Conservation (phyloP, 1,140 invertebrate species). For the Dendrolimus kikuchii region DNA sequence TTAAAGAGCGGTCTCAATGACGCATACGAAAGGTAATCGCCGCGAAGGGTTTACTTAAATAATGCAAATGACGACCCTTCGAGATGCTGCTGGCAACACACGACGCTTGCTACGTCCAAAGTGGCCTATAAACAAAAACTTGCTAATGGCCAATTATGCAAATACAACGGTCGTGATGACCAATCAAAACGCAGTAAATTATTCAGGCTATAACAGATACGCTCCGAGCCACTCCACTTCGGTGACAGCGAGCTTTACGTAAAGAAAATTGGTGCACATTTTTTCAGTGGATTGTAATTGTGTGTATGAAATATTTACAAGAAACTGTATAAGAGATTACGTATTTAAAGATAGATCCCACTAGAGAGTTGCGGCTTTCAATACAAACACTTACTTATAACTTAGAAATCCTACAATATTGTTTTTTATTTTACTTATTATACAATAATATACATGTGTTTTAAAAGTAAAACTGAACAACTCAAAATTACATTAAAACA, state of each 20-base stretch:
- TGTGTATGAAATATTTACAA: too few species aligned
- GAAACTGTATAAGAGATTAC: too few species aligned
- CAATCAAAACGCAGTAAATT: slow-evolving; percentile 62
- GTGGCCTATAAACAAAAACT: slow-evolving; percentile 49
- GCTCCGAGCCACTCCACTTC: slow-evolving; percentile 17
- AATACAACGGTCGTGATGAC: slow-evolving; percentile 39
- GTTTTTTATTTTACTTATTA: too few species aligned
- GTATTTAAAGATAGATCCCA: too few species aligned
- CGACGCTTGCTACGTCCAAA: slow-evolving; percentile 20
- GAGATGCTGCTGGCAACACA: slow-evolving; percentile 15
- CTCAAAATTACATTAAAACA: too few species aligned
- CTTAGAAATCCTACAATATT: too few species aligned
- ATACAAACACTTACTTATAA: too few species aligned
- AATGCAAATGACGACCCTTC: slow-evolving; percentile 17
- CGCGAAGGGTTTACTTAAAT: slow-evolving; percentile 16
- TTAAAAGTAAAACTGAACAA: too few species aligned
- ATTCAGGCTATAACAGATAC: slow-evolving; percentile 37
- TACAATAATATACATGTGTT: too few species aligned
- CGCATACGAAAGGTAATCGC: slow-evolving; percentile 11
- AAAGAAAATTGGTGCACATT: not conserved
- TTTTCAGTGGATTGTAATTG: too few species aligned
- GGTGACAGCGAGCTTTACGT: not conserved
- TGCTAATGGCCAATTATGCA: slow-evolving; percentile 61
- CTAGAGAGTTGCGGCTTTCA: too few species aligned
- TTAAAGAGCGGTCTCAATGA: not conserved